A percentile compares a stretch with the other conserved stretches of the same genome.
phyloP scores from a whole-genome alignment of 2,113 vertebrate genomes.

The Takifugu flavidus region DNA sequence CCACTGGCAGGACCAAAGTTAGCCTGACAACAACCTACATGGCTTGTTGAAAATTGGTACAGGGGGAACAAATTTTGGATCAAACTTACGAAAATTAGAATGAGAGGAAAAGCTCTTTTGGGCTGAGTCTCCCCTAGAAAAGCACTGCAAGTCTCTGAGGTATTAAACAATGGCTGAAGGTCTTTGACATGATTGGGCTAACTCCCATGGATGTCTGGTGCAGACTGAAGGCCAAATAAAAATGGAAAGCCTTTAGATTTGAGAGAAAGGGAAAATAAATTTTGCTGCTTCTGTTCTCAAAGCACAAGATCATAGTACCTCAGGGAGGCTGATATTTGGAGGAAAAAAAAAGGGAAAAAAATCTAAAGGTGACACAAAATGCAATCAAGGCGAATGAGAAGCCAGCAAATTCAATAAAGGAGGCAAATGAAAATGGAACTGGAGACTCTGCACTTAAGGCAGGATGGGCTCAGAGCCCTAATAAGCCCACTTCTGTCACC shows the following conservation, averaged over 20 bases:
- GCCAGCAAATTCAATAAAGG: constrained; percentile 68
- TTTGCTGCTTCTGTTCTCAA: constrained; percentile 19
- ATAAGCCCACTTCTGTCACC: constrained; percentile 68
- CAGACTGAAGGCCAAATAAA: constrained; percentile 5
- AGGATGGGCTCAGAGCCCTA: constrained; percentile 52
- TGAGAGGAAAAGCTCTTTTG: no score
- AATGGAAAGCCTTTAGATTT: not conserved
- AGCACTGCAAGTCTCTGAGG: no score
- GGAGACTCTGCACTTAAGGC: constrained; percentile 68
- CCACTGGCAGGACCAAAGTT: no score
- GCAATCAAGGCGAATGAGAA: constrained; percentile 66
- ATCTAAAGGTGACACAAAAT: constrained; percentile 73
- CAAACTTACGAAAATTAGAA: no score
- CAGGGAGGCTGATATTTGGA: not conserved
- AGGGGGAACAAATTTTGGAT: no score
- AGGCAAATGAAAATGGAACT: constrained; percentile 68
- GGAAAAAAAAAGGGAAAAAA: not conserved
- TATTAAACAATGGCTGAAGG: no score
- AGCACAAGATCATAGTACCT: constrained; percentile 12
- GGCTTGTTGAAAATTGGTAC: no score
- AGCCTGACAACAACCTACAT: no score
- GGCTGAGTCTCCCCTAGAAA: no score
- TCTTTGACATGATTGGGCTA: constrained; percentile 1
- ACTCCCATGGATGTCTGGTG: not conserved
- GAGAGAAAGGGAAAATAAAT: constrained; percentile 24